Evolutionary conservation across 2,113 vertebrate genomes (phyloP).

Genomic region (Mesoclemmys tuberculata): DNA sequence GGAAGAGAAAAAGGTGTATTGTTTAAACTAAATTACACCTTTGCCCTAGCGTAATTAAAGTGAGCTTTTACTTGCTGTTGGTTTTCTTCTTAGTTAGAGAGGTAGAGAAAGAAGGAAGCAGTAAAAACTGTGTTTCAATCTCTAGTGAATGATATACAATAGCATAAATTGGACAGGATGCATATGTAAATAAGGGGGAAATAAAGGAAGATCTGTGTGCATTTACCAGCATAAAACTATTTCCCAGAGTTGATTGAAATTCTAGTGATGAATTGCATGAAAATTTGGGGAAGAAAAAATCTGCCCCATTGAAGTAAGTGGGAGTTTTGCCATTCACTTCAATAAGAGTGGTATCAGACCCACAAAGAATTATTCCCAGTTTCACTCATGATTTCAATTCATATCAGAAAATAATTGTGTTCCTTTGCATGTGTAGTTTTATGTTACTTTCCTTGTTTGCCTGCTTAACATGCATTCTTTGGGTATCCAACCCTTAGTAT

Average conservation of each 20-base stretch:
- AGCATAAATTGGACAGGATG: background rate
- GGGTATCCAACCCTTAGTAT: background rate
- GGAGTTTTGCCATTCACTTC: background rate
- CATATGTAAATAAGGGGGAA: background rate
- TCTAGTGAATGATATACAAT: background rate
- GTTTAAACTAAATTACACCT: background rate
- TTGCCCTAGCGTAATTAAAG: background rate
- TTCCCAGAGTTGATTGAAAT: background rate
- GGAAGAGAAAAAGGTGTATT: background rate
- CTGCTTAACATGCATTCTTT: background rate
- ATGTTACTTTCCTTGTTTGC: background rate
- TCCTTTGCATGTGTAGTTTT: background rate
- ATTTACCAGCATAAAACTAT: background rate
- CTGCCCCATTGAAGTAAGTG: background rate
- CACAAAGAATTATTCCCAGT: background rate
- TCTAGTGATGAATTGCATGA: background rate
- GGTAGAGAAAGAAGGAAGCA: background rate
- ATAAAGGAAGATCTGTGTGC: background rate
- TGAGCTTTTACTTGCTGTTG: background rate
- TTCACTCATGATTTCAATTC: background rate
- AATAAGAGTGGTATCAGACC: background rate
- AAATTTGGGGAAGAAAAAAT: background rate
- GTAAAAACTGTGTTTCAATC: background rate
- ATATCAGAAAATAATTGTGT: background rate
- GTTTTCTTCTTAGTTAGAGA: background rate